phyloP scores from a whole-genome alignment of 2,888 invertebrate genomes.

The Lithodes maja region DNA sequence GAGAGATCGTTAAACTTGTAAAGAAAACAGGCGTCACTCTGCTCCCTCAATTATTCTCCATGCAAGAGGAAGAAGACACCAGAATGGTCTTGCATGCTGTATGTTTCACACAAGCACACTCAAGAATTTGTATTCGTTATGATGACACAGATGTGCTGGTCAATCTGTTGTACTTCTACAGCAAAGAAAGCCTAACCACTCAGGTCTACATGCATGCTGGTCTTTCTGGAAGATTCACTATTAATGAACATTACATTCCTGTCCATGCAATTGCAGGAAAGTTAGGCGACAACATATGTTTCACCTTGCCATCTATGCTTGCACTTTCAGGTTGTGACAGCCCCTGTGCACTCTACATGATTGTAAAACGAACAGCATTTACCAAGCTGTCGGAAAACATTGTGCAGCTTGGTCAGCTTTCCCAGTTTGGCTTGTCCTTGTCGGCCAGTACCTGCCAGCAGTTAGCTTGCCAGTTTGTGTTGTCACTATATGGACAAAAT shows the following conservation, averaged over 20 bases:
- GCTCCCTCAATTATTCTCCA: constrained; percentile 31
- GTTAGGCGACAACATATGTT: constrained; percentile 15
- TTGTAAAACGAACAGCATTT: constrained; percentile 19
- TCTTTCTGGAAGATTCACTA: constrained; percentile 14
- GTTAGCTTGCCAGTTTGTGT: constrained; percentile 8
- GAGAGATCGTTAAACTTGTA: constrained; percentile 26
- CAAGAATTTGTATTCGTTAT: constrained; percentile 13
- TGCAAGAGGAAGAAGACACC: constrained; percentile 38
- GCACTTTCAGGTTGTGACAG: constrained; percentile 22
- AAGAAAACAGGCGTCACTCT: constrained; percentile 17
- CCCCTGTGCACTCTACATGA: constrained; percentile 14
- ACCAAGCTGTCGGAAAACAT: constrained; percentile 27
- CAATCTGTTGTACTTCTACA: constrained; percentile 20
- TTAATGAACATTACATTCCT: constrained; percentile 18
- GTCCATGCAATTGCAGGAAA: constrained; percentile 21
- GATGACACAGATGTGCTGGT: constrained; percentile 38
- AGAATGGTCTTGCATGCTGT: constrained; percentile 21
- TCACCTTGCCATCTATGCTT: neutral
- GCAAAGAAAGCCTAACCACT: constrained; percentile 10
- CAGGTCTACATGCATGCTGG: constrained; percentile 31
- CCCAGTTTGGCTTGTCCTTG: constrained; percentile 25
- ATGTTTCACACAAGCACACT: neutral
- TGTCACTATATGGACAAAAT: constrained; percentile 13
- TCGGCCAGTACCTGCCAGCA: constrained; percentile 21
- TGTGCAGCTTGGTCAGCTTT: constrained; percentile 24